Base-by-base conservation (phyloP, 2,888 invertebrate species). In the Cylloceria caligata region DNA sequence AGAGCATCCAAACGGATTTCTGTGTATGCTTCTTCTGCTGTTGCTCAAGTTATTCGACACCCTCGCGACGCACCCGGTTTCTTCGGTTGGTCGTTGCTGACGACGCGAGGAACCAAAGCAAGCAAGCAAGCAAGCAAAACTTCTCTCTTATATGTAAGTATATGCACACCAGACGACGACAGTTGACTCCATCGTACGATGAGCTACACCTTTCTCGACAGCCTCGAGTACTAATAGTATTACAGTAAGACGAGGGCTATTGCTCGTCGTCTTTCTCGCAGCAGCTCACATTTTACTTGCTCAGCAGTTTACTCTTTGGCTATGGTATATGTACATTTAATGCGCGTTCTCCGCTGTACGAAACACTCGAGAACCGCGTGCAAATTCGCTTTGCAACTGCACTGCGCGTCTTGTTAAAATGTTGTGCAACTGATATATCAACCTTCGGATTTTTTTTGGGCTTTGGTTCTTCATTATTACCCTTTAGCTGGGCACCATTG, bases 1-100 rank as follows among this genome's bases (percentile, higher is more conserved):
- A n/a, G 57, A n/a, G 34, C 19, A 36, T 19, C n/a, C 9, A 57
- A 60, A 45, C 39, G 42, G 11, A 21, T 11, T 60, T 21, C 52
- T n/a, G 52, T n/a, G 45, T 36, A 71, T 49, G 52, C 42, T 75
- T 71, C 64, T 67, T 60, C 57, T 65, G 49, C 9, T 42, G 72
- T 68, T 68, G 60, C 60, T 60, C 45, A 55, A 64, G 81, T 77
- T 73, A 81, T 81, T 77, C 55, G 81, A 81, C 68, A 81, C 81
- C 68, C 27, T 68, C 27, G n/a, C 45, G 36, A 47, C 42, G 62
- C 52, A 52, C 71, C 55, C 68, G 68, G 55, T 60, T 71, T 13
- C 71, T 45, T 68, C 60, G 55, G 34, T 68, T 57, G 55, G 34
- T 68, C 49, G 68, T 39, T 64, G 69, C 81, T 81, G 81, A 55